Base-by-base conservation (phyloP, 2,797 vertebrate genomes). In the Myotis planiceps region DNA sequence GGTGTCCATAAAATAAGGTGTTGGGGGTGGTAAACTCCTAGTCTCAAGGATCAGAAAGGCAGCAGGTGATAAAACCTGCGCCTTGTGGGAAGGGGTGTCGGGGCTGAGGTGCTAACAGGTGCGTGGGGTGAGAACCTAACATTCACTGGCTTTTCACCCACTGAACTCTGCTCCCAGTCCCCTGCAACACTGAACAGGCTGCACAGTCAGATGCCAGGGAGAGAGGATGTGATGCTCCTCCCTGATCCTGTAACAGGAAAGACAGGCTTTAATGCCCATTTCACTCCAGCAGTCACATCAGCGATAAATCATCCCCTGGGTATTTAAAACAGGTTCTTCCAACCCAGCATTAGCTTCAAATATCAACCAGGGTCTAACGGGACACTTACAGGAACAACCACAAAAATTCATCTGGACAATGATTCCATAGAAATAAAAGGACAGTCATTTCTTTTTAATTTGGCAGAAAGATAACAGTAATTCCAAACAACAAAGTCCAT, bases 191-290 rank as follows among this genome's bases (percentile, higher is more conserved):
- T 1, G 37, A 85, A 12, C 23, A 29, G 15, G 9, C 27, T 27
- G 65, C 51, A 47, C 8, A 13, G 6, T 13, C 19, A 80, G n/a
- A 71, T 13, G 63, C 21, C 81, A 21, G 6, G 39, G 85, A 69
- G 68, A 81, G 75, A 53, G 79, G 72, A 75, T 27, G 9, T n/a
- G 82, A 72, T 42, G 5, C 72, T 37, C 34, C 60, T 55, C 45
- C 9, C 1, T 6, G 63, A 21, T 9, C 47, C 32, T 0, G 0
- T 8, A 86, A 79, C 88, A 95, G 93, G 92, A 95, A 94, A 90
- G 88, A 34, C 90, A 32, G 92, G 94, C 82, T 97, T 92, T 55
- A 25, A 32, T 55, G 85, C 39, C 92, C 92, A 45, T 71, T 92
- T 92, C 53, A 80, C 80, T 39, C 29, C 65, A 27, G 55, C 45